Evolutionary conservation across 2,888 invertebrate genomes (phyloP), one percentile per base, ranked within the genome.

Genomic region (Omphaloscelis lunosa): DNA sequence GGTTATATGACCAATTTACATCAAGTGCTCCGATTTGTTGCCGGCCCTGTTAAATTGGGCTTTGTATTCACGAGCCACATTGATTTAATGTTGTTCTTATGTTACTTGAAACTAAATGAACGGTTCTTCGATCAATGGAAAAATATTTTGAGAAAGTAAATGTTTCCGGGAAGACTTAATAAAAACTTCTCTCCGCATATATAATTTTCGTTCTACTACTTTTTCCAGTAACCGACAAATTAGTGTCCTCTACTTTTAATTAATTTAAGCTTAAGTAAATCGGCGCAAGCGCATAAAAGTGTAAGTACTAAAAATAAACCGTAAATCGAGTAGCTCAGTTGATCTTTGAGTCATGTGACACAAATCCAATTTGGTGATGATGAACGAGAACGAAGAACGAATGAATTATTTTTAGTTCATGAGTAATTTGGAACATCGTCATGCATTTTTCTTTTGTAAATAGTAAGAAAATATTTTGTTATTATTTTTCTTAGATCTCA

Each of bases 281-380:
- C 45, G 6, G n/a, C 63, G n/a, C 63, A 67, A n/a, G 8, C 83
- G 76, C 80, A 83, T 83, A 82, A 86, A 75, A 86, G 39, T 63
- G 56, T 34, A 58, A 84, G 72, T 77, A 71, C 82, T 79, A 80
- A 83, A 81, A 81, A 77, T 84, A 77, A 84, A 80, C 67, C 27
- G 74, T 75, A 83, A 80, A 71, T 69, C 71, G 62, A 77, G 77
- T 78, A 84, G 82, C 87, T 45, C 48, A 66, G 87, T 86, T 77
- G 86, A 84, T 86, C 74, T 85, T 89, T 89, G 74, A 80, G 71
- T 91, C 91, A 90, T 89, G 84, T 90, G 92, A 93, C 93, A 93
- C 90, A 91, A 91, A 93, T 92, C 90, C 90, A 89, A 90, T 92
- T 91, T 85, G 78, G 86, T 81, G 80, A 87, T 88, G 91, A 92